Conservation (phyloP, 2,797 vertebrate species). For the Girardinus metallicus region DNA sequence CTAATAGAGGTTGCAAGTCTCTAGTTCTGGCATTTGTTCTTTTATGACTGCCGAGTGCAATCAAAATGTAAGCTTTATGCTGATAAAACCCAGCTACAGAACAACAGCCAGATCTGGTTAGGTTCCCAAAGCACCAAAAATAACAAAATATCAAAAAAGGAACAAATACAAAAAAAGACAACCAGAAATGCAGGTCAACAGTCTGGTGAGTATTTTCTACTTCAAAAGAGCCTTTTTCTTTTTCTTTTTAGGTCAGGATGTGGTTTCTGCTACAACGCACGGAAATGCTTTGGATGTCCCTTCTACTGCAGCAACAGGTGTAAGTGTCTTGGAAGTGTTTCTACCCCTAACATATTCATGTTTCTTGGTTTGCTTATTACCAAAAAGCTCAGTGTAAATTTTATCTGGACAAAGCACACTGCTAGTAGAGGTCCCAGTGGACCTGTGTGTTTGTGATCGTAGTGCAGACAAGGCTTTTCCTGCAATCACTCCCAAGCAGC, state of each 20-base stretch:
- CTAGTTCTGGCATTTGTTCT: slow-evolving; percentile 23
- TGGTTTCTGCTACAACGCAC: slow-evolving; percentile 62
- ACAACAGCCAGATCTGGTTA: slow-evolving; percentile 23
- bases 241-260: slow-evolving; percentile 65
- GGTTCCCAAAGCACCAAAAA: slow-evolving; percentile 23
- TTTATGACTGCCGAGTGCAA: slow-evolving; percentile 32
- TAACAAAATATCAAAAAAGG: slow-evolving; percentile 28
- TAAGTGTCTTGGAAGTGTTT: slow-evolving; percentile 58
- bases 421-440: not conserved
- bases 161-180: slow-evolving; percentile 10
- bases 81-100: slow-evolving; percentile 56
- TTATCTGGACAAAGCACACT: not conserved
- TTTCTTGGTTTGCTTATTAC: not conserved
- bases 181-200: not conserved
- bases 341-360: not conserved
- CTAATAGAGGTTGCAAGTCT: slow-evolving; percentile 31
- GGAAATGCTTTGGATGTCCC: slow-evolving; percentile 51
- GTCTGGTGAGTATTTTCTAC: slow-evolving; percentile 5
- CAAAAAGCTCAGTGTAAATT: not conserved
- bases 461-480: not conserved
- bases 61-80: slow-evolving; percentile 31
- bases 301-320: slow-evolving; percentile 63
- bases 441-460: not conserved
- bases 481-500: not conserved
- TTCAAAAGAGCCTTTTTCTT: slow-evolving; percentile 32